Base-by-base conservation (phyloP, 2,888 invertebrate genomes). In the Cryptocephalus moraei region DNA sequence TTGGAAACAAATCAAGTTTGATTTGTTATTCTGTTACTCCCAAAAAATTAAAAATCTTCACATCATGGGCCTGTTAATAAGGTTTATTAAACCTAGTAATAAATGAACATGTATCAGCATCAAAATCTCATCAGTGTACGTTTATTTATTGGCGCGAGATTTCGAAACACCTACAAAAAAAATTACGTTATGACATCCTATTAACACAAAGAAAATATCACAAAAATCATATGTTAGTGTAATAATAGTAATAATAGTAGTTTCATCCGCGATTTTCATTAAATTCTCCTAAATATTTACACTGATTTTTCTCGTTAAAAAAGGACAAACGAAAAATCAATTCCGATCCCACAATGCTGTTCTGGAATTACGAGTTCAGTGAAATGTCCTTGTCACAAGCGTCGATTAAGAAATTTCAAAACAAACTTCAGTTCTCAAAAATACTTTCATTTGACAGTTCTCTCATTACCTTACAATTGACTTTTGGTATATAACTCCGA, bases 241-340 rank as follows among this genome's bases (percentile, higher is more conserved):
- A 43, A 33, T 36, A 38, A 33, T 45, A 33, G 33, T 38, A 57
- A 47, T 53, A 56, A 55, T 57, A 60, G 62, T 59, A 22, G 6
- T 22, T 22, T 60, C 58, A 58, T 60, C 54, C 43, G 58, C 59
- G 53, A 60, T 57, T 14, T 46, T 48, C 22, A 22, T 22, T 22
- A 22, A 22, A 22, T 52, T 62, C 57, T 56, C 56, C 61, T 61
- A 62, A 55, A 53, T 64, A 64, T 64, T 60, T 64, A 64, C 63
- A 64, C 58, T 59, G 49, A 63, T 55, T 58, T 60, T 57, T 49
- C 32, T 47, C 22, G 49, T 50, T 56, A 52, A 51, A 55, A 56
- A 56, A 52, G 56, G 56, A 59, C 59, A 44, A 58, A 56, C 58
- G 53, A 54, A 22, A 22, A 22, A 22, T 22, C 22, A 22, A 22